A percentile compares a stretch with the other conserved stretches of the same genome.
phyloP scores from a whole-genome alignment of 2,797 vertebrate species.

The Phrynocephalus guinanensis region DNA sequence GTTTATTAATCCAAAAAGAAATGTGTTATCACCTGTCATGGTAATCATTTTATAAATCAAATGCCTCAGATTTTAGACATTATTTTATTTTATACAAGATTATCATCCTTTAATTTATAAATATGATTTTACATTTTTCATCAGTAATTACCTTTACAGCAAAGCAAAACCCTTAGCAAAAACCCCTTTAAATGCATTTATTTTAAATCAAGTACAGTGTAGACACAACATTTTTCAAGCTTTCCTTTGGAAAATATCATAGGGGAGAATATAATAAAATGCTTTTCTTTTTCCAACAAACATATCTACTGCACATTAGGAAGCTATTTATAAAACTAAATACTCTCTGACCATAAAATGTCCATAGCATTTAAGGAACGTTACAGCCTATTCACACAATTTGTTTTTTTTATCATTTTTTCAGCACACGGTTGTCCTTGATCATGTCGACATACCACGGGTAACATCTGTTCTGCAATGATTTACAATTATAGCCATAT shows the following conservation, averaged over 20 bases:
- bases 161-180: constrained; percentile 21
- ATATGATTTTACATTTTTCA: constrained; percentile 35
- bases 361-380: constrained; percentile 5
- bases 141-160: constrained; percentile 36
- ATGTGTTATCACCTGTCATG: neutral
- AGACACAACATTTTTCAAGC: neutral
- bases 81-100: constrained; percentile 46
- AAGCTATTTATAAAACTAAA: constrained; percentile 7
- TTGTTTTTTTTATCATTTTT: too few species aligned
- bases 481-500: neutral
- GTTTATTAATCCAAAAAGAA: neutral
- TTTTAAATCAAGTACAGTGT: constrained; percentile 3
- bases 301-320: neutral
- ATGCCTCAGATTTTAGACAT: constrained; percentile 8
- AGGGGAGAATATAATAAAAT: neutral
- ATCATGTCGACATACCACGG: neutral
- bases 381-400: neutral
- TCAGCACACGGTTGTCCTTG: neutral
- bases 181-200: neutral
- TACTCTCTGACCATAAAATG: neutral
- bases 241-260: constrained; percentile 2
- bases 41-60: constrained; percentile 37
- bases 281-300: neutral
- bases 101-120: constrained; percentile 43
- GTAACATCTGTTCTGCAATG: neutral